These are phyloP conservation scores for Rhincodon typus DNA, from an alignment of 2,797 vertebrate species.

Conservation along the genomic window DNA sequence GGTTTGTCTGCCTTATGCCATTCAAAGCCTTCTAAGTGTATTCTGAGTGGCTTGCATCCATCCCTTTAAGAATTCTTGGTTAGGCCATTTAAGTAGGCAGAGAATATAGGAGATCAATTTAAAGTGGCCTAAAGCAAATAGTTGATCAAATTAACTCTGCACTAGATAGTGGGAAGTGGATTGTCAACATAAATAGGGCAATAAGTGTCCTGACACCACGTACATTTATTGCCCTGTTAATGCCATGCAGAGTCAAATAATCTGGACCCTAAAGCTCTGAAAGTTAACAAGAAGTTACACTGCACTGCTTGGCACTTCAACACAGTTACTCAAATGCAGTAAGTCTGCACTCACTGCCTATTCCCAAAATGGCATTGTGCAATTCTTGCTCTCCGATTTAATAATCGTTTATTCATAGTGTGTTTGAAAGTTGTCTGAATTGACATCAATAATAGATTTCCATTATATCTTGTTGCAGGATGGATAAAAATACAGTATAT, in stretches of 20 bases:
- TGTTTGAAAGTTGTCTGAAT: not conserved
- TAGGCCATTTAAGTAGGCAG: not conserved
- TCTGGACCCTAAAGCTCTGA: not conserved
- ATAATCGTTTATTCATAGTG: not conserved
- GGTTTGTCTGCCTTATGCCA: not conserved
- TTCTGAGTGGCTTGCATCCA: not conserved
- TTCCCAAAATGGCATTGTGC: not conserved
- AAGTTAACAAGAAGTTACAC: not conserved
- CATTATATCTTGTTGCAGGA: not conserved
- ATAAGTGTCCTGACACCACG: not conserved
- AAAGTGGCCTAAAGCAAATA: not conserved
- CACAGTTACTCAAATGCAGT: not conserved
- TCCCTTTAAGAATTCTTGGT: not conserved
- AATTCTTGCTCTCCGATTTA: not conserved
- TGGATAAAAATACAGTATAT: not conserved
- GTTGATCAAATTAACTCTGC: not conserved
- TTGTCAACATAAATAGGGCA: not conserved
- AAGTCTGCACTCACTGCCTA: not conserved
- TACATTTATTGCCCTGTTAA: not conserved
- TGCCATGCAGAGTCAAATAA: not conserved
- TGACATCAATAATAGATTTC: not conserved
- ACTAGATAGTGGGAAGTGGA: not conserved
- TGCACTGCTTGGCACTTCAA: too few species aligned
- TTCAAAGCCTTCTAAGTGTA: not conserved
- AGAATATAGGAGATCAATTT: not conserved